phyloP scores from a whole-genome alignment of 2,888 invertebrate genomes.

The Eudasyphora cyanicolor region DNA sequence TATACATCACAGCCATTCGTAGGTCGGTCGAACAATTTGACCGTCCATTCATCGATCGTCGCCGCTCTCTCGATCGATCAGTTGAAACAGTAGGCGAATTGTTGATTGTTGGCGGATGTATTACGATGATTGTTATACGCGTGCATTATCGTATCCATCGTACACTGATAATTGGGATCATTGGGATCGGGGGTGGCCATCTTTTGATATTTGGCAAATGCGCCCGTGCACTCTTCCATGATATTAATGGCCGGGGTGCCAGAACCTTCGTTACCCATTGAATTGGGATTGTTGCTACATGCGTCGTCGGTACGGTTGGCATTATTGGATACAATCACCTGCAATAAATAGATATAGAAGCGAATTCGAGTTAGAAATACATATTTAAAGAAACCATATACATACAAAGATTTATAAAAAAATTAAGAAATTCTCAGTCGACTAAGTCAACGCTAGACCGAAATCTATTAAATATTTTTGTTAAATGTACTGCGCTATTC shows the following conservation, averaged over 20 bases:
- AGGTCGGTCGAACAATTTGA: neutral
- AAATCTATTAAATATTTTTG: too few species aligned
- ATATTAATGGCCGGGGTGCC: slow-evolving; percentile 28
- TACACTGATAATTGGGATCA: slow-evolving; percentile 72
- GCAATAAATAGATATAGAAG: too few species aligned
- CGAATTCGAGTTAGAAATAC: too few species aligned
- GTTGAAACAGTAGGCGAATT: slow-evolving; percentile 73
- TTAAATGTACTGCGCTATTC: too few species aligned
- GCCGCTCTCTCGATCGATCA: too few species aligned
- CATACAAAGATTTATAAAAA: neutral
- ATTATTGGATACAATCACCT: slow-evolving; percentile 70
- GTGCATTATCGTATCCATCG: slow-evolving; percentile 76
- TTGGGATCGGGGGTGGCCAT: slow-evolving; percentile 59
- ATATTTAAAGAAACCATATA: too few species aligned
- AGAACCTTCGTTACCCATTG: slow-evolving; percentile 52
- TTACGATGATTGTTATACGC: slow-evolving; percentile 75
- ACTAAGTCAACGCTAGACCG: too few species aligned
- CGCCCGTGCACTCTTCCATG: slow-evolving; percentile 59
- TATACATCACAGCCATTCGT: neutral
- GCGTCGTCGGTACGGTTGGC: slow-evolving; percentile 51
- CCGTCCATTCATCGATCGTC: neutral
- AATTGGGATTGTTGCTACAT: slow-evolving; percentile 38
- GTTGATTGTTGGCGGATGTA: slow-evolving; percentile 68
- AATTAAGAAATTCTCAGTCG: too few species aligned
- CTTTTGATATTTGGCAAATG: slow-evolving; percentile 71